Percentiles rank a stretch among this genome's conserved stretches.
Evolutionary conservation across 2,113 vertebrate genomes (phyloP).

Genomic region (Oncorhynchus tshawytscha): DNA sequence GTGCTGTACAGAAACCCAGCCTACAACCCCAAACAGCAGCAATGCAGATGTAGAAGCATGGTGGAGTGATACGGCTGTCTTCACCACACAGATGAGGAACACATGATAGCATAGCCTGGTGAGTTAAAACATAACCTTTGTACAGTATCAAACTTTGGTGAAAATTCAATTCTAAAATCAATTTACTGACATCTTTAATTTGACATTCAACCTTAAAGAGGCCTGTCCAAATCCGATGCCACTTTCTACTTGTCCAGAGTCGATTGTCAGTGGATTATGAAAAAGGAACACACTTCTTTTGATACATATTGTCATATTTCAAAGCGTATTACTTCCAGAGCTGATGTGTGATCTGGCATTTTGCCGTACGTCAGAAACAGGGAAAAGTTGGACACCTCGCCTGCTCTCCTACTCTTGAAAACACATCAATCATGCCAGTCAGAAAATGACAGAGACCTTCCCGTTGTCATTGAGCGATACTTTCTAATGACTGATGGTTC

Average conservation of each 20-base stretch:
- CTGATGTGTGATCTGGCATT: constrained; percentile 53
- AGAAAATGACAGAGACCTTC: constrained; percentile 67
- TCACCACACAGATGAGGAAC: background rate
- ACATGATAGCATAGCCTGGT: background rate
- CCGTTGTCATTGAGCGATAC: constrained; percentile 63
- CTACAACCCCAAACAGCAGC: too few relatives aligned
- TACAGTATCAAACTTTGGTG: background rate
- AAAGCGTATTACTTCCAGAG: constrained; percentile 25
- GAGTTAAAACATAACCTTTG: background rate
- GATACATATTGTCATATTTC: constrained; percentile 30
- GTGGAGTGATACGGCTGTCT: too few relatives aligned
- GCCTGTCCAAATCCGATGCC: background rate
- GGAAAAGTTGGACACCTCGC: constrained; percentile 46
- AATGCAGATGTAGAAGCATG: too few relatives aligned
- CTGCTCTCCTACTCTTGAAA: constrained; percentile 57
- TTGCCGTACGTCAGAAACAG: constrained; percentile 22
- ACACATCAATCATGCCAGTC: constrained; percentile 75
- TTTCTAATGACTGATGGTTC: constrained; percentile 67
- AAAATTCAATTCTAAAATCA: background rate
- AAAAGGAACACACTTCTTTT: background rate
- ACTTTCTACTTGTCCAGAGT: background rate
- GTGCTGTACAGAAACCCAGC: too few relatives aligned
- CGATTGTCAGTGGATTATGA: background rate
- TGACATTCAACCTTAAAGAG: background rate
- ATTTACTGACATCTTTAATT: background rate